phyloP scores from a whole-genome alignment of 2,888 invertebrate genomes.

The Phaonia tiefii region DNA sequence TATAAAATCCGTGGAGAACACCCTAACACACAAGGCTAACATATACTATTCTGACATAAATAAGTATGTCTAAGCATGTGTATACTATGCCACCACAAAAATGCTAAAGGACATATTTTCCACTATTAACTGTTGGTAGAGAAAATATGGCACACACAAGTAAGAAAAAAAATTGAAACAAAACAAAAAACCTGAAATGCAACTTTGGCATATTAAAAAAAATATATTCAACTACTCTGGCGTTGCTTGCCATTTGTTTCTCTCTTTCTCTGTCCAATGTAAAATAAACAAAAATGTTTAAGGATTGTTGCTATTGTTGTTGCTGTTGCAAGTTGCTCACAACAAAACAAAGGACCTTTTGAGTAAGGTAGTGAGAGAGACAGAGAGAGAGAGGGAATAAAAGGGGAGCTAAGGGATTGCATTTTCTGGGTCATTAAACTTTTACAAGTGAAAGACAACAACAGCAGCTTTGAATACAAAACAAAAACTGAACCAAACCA shows the following conservation, averaged over 20 bases:
- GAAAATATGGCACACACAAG: slow-evolving; percentile 1
- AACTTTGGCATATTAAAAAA: not conserved
- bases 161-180: not conserved
- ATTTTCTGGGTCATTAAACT: slow-evolving; percentile 66
- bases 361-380: not conserved
- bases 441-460: slow-evolving; percentile 44
- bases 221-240: not conserved
- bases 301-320: slow-evolving; percentile 9
- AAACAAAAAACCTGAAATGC: no score
- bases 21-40: not conserved
- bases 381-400: not conserved
- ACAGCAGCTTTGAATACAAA: not conserved
- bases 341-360: not conserved
- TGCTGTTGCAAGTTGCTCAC: not conserved
- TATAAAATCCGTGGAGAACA: no score
- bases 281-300: slow-evolving; percentile 6
- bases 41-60: not conserved
- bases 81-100: slow-evolving; percentile 39
- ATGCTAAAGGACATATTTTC: slow-evolving; percentile 56
- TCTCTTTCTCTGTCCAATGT: not conserved
- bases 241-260: not conserved
- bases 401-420: slow-evolving; percentile 28
- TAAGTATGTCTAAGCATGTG: not conserved
- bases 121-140: slow-evolving; percentile 39
- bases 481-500: not conserved